A percentile compares a stretch with the other conserved stretches of the same genome.
These are phyloP conservation scores for Cololabis saira DNA, from an alignment of 2,113 vertebrate species.

Conservation along the genomic window DNA sequence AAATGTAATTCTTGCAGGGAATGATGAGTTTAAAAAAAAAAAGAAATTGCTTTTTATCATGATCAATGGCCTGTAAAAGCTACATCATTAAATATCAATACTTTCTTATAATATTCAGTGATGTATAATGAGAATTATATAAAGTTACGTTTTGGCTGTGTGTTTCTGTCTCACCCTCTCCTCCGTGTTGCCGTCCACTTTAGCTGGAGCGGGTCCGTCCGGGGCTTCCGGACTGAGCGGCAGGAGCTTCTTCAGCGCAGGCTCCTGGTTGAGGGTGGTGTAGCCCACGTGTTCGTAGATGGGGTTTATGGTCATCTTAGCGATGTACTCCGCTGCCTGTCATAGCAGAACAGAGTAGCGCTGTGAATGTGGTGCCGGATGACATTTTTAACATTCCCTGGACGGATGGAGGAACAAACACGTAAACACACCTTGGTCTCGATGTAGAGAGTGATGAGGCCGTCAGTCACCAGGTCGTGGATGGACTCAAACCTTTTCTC, in stretches of 20 bases:
- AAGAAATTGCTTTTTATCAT: too few species aligned
- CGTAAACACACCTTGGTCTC: slow-evolving; percentile 89
- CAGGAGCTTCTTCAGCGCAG: slow-evolving; percentile 90
- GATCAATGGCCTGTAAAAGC: too few species aligned
- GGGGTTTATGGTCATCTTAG: slow-evolving; percentile 98
- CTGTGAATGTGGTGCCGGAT: not conserved
- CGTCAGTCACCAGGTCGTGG: slow-evolving; percentile 97
- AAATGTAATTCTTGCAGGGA: too few species aligned
- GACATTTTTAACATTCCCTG: not conserved
- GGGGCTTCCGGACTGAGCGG: slow-evolving; percentile 86
- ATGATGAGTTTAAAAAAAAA: too few species aligned
- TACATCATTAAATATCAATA: too few species aligned
- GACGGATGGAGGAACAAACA: not conserved
- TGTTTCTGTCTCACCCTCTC: slow-evolving; percentile 89
- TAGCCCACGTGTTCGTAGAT: slow-evolving; percentile 97
- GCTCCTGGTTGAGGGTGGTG: slow-evolving; percentile 93
- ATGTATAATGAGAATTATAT: not conserved
- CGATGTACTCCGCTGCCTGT: slow-evolving; percentile 94
- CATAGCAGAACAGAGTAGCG: not conserved
- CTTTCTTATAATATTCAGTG: too few species aligned
- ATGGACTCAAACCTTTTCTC: slow-evolving; percentile 98
- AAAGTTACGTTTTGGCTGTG: not conserved
- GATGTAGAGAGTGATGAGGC: slow-evolving; percentile 96
- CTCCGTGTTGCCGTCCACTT: slow-evolving; percentile 87
- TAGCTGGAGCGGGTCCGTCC: slow-evolving; percentile 85